phyloP scores from a whole-genome alignment of 2,888 invertebrate genomes.

The Julus scanicus region DNA sequence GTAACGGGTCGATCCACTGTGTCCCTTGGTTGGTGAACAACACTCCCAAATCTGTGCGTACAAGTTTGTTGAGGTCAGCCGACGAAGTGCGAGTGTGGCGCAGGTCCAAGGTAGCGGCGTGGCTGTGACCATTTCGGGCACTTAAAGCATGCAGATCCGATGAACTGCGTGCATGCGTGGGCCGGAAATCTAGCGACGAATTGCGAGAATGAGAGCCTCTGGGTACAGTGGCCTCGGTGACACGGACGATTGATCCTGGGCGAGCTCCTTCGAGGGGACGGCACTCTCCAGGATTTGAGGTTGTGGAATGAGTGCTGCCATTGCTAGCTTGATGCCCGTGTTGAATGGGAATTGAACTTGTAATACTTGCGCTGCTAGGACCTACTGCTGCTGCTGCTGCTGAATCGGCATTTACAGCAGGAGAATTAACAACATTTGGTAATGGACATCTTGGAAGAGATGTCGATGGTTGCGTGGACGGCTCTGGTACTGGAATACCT shows the following conservation, averaged over 20 bases:
- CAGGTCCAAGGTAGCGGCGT: conserved; percentile 84
- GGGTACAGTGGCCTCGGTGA: conserved; percentile 59
- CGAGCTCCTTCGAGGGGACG: conserved; percentile 61
- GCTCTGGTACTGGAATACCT: conserved; percentile 72
- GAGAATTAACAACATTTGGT: neutral
- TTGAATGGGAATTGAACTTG: neutral
- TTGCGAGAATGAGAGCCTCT: conserved; percentile 76
- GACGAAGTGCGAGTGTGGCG: conserved; percentile 79
- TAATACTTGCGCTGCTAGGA: conserved; percentile 6
- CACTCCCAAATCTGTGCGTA: conserved; percentile 77
- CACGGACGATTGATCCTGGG: conserved; percentile 66
- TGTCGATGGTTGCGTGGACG: neutral
- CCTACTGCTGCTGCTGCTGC: neutral
- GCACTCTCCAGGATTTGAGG: conserved; percentile 59
- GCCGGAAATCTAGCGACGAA: conserved; percentile 82
- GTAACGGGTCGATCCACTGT: conserved; percentile 83
- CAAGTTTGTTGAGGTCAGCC: conserved; percentile 78
- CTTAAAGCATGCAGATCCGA: conserved; percentile 59
- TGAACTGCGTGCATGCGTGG: conserved; percentile 61
- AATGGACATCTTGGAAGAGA: conserved; percentile 22
- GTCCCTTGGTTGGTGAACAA: conserved; percentile 70
- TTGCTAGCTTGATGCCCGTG: neutral
- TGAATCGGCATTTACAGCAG: neutral
- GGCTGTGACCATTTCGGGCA: conserved; percentile 72
- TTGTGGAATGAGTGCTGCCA: conserved; percentile 32